These are phyloP conservation scores for Cherax destructor DNA, from an alignment of 1,140 invertebrate species.

Conservation along the genomic window DNA sequence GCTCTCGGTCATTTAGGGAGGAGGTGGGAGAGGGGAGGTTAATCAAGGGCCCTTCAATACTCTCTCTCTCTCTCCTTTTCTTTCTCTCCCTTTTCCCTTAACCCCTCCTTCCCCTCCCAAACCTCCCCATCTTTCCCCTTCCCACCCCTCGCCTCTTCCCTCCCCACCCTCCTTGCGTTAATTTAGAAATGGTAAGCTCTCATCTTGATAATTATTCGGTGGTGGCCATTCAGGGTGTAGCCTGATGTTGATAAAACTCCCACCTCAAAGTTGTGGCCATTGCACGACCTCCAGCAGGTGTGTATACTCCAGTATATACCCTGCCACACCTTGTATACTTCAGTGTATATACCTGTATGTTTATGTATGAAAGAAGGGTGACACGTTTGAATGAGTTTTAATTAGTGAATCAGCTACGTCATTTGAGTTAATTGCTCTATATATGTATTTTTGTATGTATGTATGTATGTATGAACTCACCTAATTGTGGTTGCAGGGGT, in stretches of 20 bases:
- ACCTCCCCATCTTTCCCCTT: too few relatives aligned
- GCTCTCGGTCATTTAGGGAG: not conserved
- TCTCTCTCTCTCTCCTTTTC: not conserved
- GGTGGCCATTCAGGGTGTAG: not conserved
- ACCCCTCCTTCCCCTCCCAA: not conserved
- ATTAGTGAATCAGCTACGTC: too few relatives aligned
- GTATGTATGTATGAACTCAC: too few relatives aligned
- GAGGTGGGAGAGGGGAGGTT: not conserved
- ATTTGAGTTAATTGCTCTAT: too few relatives aligned
- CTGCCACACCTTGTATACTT: too few relatives aligned
- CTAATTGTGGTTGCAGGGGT: too few relatives aligned
- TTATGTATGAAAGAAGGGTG: too few relatives aligned
- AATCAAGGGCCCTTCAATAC: not conserved
- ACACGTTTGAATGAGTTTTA: too few relatives aligned
- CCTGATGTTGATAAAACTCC: not conserved
- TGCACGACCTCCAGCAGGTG: not conserved
- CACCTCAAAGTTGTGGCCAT: constrained; percentile 21
- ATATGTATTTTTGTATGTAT: too few relatives aligned
- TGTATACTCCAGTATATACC: too few relatives aligned
- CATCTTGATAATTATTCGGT: constrained; percentile 58
- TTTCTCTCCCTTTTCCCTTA: not conserved
- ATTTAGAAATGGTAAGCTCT: constrained; percentile 52
- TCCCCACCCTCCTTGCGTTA: constrained; percentile 13
- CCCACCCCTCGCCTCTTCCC: not conserved
- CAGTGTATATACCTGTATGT: too few relatives aligned